Evolutionary conservation across 1,140 invertebrate species (phyloP), one percentile per base, ranked within the genome.

Genomic region (Heliconius hewitsoni): DNA sequence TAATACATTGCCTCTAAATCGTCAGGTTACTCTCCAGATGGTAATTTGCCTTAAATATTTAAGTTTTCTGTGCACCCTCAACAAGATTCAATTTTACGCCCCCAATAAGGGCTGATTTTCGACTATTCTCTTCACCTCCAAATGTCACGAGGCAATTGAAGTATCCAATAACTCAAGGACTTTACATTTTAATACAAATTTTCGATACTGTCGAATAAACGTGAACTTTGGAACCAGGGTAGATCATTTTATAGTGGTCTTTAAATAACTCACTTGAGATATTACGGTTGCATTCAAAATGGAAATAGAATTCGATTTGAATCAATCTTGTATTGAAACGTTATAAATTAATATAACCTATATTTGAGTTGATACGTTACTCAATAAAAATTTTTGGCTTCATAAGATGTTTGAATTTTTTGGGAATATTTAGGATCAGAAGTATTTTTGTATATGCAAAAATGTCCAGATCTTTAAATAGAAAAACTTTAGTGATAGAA

Each of bases 51-150:
- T 91, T 89, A 93, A 94, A 94, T 94, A 94, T 93, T 94, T 93
- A 93, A 94, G 93, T 92, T 93, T 91, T 89, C 55, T 84, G 84
- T 88, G 81, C 89, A 87, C 91, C 91, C 93, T 91, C 89, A 93
- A 94, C 93, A 94, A 89, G 92, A 94, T 94, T 94, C 93, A 94
- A 94, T 94, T 93, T 94, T 90, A 94, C 90, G 90, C 91, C 88
- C 85, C 86, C 85, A 89, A 91, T 92, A 92, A 90, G 92, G 93
- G 87, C 91, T 86, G 84, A 83, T 85, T 91, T 88, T 88, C 83
- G 88, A 74, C 87, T 89, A 89, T 90, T 89, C 86, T 85, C 87
- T 83, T 82, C 87, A 87, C 85, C 89, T 90, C 85, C 87, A 90
- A 91, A 93, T 85, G 88, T 91, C 91, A 91, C 77, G 87, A 92